Conservation (phyloP, 35 echinoderm and acorn worm species). For the Amphiura filiformis region DNA sequence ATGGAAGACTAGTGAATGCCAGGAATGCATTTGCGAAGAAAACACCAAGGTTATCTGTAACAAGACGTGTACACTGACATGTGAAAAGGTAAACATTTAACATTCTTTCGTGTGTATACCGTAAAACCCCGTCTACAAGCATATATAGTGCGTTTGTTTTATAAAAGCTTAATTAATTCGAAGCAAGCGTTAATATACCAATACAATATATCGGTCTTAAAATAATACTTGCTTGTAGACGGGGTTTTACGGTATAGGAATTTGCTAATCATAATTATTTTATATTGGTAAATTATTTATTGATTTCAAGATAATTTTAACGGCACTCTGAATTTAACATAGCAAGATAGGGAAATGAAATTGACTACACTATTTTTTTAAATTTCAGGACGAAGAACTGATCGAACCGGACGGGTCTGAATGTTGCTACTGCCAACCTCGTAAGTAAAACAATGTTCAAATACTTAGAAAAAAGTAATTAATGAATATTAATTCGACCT, state of each 20-base stretch:
- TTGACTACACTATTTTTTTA: no score
- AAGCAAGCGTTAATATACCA: no score
- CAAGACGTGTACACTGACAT: background rate
- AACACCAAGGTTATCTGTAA: slow-evolving; percentile 7
- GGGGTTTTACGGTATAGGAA: no score
- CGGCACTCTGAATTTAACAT: background rate
- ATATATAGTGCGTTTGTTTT: no score
- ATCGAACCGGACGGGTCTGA: slow-evolving; percentile 17
- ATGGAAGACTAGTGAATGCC: slow-evolving; percentile 20
- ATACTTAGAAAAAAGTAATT: background rate
- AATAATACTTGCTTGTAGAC: no score
- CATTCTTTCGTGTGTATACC: no score
- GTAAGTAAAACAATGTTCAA: background rate
- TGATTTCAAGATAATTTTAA: background rate
- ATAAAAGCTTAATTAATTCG: no score
- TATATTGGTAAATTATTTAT: no score
- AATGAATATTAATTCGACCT: background rate
- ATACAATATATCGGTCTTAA: no score
- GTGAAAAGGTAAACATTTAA: slow-evolving; percentile 31
- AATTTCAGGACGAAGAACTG: slow-evolving; percentile 9
- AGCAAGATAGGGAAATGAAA: no score
- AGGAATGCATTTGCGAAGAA: slow-evolving; percentile 22
- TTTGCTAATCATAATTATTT: no score
- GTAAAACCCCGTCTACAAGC: no score
- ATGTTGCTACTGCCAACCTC: slow-evolving; percentile 24